Evolutionary conservation across 2,888 invertebrate genomes (phyloP).

Genomic region (Erebia epiphron): DNA sequence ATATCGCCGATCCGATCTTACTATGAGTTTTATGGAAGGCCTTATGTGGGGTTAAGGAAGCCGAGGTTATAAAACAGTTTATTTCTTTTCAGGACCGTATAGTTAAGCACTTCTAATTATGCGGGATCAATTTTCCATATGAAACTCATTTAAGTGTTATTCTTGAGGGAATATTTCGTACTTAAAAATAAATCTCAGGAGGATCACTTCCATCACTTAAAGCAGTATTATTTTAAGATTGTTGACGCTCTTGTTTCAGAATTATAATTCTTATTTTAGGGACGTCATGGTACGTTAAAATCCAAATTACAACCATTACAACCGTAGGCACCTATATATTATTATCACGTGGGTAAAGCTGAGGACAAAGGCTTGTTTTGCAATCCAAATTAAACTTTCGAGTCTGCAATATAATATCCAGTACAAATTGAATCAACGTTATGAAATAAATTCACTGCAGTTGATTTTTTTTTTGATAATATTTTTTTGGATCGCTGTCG

Average conservation of each 20-base stretch:
- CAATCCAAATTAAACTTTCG: neutral
- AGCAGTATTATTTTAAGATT: no score
- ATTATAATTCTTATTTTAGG: no score
- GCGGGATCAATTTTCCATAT: constrained; percentile 14
- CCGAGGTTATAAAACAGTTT: constrained; percentile 80
- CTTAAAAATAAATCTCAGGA: neutral
- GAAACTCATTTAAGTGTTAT: constrained; percentile 8
- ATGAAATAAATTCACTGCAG: constrained; percentile 16
- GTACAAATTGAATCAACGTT: constrained; percentile 14
- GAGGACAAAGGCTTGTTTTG: neutral
- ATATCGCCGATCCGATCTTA: constrained; percentile 81
- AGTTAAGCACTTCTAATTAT: constrained; percentile 52
- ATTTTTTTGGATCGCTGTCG: neutral
- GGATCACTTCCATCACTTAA: no score
- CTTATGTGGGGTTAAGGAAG: constrained; percentile 79
- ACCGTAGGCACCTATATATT: no score
- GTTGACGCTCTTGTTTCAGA: no score
- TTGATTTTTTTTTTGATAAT: neutral
- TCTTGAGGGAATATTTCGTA: neutral
- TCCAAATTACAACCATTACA: no score
- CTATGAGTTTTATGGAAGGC: constrained; percentile 79
- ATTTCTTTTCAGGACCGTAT: constrained; percentile 72
- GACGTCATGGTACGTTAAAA: no score
- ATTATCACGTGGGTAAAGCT: neutral
- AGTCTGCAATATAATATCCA: constrained; percentile 13